Percentiles rank a stretch among this genome's conserved stretches.
phyloP scores from a whole-genome alignment of 2,797 vertebrate genomes.

The Adrianichthys oophorus region DNA sequence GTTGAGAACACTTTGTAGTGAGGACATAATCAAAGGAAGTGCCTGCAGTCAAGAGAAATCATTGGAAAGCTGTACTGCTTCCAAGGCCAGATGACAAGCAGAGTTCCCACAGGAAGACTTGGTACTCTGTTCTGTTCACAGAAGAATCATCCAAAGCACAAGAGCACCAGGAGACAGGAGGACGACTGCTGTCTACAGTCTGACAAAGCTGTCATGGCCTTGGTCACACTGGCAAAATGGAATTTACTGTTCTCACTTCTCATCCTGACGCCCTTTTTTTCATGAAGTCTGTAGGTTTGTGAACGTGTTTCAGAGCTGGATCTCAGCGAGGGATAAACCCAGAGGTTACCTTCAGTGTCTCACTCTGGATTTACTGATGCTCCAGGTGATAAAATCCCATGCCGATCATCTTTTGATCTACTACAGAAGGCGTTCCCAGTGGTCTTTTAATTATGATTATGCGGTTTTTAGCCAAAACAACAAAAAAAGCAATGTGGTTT shows the following conservation, averaged over 20 bases:
- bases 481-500: no score
- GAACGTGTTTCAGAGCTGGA: slow-evolving; percentile 10
- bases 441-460: no score
- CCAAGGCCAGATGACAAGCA: slow-evolving; percentile 25
- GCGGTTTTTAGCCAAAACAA: no score
- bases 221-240: slow-evolving; percentile 19
- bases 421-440: no score
- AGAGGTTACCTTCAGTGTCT: background rate
- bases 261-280: slow-evolving; percentile 14
- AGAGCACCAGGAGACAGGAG: slow-evolving; percentile 21
- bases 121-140: slow-evolving; percentile 34
- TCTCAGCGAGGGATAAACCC: slow-evolving; percentile 11
- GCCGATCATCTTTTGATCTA: no score
- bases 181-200: slow-evolving; percentile 19
- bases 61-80: slow-evolving; percentile 21
- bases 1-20: slow-evolving; percentile 13
- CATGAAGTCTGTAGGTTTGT: slow-evolving; percentile 12
- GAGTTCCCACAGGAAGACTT: slow-evolving; percentile 18
- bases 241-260: slow-evolving; percentile 34
- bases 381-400: no score
- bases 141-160: slow-evolving; percentile 31
- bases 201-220: slow-evolving; percentile 14
- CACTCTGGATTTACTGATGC: no score
- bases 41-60: slow-evolving; percentile 29
- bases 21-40: slow-evolving; percentile 39